Evolutionary conservation across 2,113 vertebrate genomes (phyloP).

Genomic region (Ranitomeya variabilis): DNA sequence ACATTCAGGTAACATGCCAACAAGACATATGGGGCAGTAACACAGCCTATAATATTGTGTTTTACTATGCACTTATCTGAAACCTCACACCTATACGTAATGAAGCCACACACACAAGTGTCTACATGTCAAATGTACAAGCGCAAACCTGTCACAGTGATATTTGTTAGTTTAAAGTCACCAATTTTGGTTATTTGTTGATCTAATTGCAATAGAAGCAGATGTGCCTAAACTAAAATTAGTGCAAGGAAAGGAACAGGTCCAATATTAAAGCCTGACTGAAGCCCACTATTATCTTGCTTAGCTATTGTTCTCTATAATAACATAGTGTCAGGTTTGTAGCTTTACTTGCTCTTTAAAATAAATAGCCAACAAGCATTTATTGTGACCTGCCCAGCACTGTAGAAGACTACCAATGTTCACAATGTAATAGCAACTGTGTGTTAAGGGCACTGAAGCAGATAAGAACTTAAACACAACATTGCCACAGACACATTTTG

Average conservation of each 20-base stretch:
- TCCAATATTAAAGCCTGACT: not conserved
- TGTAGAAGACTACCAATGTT: slow-evolving; percentile 24
- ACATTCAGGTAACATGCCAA: too few species aligned
- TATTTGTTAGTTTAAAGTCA: not conserved
- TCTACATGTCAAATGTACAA: too few species aligned
- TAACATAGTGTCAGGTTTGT: not conserved
- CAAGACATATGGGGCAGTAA: too few species aligned
- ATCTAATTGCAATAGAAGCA: not conserved
- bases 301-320: not conserved
- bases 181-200: not conserved
- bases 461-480: slow-evolving; percentile 43
- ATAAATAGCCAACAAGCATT: not conserved
- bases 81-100: too few species aligned
- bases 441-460: slow-evolving; percentile 43
- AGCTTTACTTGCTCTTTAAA: slow-evolving; percentile 14
- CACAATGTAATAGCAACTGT: slow-evolving; percentile 20
- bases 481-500: slow-evolving; percentile 42
- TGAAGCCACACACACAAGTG: too few species aligned
- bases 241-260: not conserved
- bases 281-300: slow-evolving; percentile 1
- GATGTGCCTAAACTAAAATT: not conserved
- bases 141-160: not conserved
- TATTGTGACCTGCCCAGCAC: slow-evolving; percentile 13
- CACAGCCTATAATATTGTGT: too few species aligned
- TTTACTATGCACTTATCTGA: too few species aligned